These are phyloP conservation scores for Cydia amplana DNA, from an alignment of 1,140 invertebrate species.

Conservation along the genomic window DNA sequence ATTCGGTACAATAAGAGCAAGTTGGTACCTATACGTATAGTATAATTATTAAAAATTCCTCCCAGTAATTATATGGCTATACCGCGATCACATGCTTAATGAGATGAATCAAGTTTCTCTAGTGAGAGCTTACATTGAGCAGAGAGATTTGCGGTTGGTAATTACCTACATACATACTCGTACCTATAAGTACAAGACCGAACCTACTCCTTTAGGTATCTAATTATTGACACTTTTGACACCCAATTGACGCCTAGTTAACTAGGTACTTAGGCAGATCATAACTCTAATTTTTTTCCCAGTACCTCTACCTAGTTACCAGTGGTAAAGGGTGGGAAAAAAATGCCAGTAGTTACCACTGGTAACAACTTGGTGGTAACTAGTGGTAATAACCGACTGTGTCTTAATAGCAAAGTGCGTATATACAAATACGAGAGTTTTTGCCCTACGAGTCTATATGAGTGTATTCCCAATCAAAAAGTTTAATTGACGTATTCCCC, in stretches of 20 bases:
- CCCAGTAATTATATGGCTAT: constrained; percentile 5
- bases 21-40: neutral
- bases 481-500: too few relatives aligned
- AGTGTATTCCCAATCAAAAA: too few relatives aligned
- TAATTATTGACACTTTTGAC: too few relatives aligned
- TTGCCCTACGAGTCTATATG: too few relatives aligned
- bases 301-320: too few relatives aligned
- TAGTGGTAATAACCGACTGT: too few relatives aligned
- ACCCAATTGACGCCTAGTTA: neutral
- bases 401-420: too few relatives aligned
- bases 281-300: too few relatives aligned
- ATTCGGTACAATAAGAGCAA: neutral
- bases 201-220: neutral
- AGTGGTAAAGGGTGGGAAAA: too few relatives aligned
- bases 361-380: too few relatives aligned
- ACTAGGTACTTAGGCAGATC: neutral
- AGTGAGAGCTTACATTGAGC: constrained; percentile 7
- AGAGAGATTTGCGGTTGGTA: constrained; percentile 3
- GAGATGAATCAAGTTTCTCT: constrained; percentile 14
- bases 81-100: neutral
- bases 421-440: too few relatives aligned
- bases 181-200: neutral
- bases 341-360: too few relatives aligned
- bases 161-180: neutral
- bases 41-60: constrained; percentile 8